phyloP scores from a whole-genome alignment of 2,113 vertebrate genomes.

The Anoura caudifer region DNA sequence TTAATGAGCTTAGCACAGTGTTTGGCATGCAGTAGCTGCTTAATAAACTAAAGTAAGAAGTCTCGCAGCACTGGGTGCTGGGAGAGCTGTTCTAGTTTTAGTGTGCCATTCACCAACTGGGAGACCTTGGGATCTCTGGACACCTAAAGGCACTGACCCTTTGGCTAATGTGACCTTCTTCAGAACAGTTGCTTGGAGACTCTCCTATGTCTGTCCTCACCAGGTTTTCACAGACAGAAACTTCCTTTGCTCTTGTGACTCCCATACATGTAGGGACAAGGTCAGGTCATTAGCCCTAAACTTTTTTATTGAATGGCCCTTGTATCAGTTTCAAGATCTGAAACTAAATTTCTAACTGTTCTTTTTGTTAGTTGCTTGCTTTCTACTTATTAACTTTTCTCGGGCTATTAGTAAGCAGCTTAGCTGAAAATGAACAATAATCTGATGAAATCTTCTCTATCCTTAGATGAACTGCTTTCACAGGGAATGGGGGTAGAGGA shows the following conservation, averaged over 20 bases:
- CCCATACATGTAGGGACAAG: neutral
- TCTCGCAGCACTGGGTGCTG: neutral
- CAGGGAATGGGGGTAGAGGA: neutral
- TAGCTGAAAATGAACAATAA: conserved; percentile 18
- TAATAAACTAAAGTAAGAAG: neutral
- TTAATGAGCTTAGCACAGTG: neutral
- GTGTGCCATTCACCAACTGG: neutral
- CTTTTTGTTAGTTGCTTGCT: conserved; percentile 8
- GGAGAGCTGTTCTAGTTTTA: neutral
- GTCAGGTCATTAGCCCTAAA: neutral
- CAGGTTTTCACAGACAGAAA: neutral
- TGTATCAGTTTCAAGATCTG: neutral
- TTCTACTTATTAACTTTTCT: conserved; percentile 46
- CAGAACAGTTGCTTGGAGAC: neutral
- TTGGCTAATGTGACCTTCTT: neutral
- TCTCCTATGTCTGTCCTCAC: neutral
- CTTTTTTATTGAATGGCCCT: conserved; percentile 33
- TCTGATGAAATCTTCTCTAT: neutral
- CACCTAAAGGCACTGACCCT: neutral
- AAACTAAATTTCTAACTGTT: neutral
- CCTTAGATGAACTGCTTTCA: neutral
- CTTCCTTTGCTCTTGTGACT: neutral
- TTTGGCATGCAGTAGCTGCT: neutral
- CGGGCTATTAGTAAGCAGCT: neutral
- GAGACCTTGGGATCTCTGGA: neutral